Base-by-base conservation (phyloP, 2,113 vertebrate genomes). In the Suricata suricatta region DNA sequence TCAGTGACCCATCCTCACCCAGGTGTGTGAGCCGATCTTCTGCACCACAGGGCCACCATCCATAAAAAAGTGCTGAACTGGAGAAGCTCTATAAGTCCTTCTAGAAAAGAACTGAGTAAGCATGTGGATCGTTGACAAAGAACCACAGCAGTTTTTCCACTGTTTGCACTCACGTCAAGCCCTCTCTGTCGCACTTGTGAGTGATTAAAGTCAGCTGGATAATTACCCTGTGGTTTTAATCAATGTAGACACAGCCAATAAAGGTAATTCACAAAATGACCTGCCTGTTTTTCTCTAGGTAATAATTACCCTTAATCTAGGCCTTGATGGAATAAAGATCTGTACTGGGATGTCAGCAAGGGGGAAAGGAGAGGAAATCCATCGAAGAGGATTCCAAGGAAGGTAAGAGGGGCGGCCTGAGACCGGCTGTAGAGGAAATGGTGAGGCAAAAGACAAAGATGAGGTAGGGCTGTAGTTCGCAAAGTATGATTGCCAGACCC, bases 151-250 rank as follows among this genome's bases (percentile, higher is more conserved):
- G 15, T 76, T 89, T 52, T 88, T 52, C 64, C 31, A 66, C 68
- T 74, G 29, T 69, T 74, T 63, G 80, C 84, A 82, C 63, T 50
- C 64, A 83, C 3, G 23, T 87, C 63, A 66, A 57, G 16, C 13
- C 89, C 33, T 90, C 81, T 31, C 12, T 86, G 63, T 95, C 44
- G 23, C 63, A 64, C 60, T 97, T 96, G n/a, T 2, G 57, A 80
- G 81, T 33, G 71, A 93, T 76, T 90, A 82, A 96, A 95, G n/a
- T 72, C 68, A 90, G 35, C 54, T 94, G 31, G 35, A 66, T 16
- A 64, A 79, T 35, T 92, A 82, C 41, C 4, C 11, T 76, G 27
- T 44, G 29, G 85, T 71, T 96, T 90, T 84, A 93, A 68, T 52
- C 47, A 66, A 41, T 47, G 38, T 80, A 94, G 44, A 47, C 14